phyloP scores from a whole-genome alignment of 2,113 vertebrate genomes.

The Dolichotis patagonum region DNA sequence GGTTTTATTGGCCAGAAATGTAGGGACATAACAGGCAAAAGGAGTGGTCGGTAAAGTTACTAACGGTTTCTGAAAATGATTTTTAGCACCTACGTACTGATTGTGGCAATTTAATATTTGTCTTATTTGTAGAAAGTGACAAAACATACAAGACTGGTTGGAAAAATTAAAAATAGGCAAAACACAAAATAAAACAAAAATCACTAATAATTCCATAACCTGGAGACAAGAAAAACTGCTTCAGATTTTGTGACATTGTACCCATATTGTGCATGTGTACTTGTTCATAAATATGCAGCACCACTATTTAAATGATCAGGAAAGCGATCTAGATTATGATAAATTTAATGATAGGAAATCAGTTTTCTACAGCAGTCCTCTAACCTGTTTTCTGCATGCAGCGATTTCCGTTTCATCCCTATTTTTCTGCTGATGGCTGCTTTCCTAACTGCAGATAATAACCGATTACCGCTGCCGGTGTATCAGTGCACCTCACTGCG shows the following conservation, averaged over 20 bases:
- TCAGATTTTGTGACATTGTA: neutral
- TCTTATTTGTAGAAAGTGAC: neutral
- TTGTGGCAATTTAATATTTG: neutral
- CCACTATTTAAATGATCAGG: neutral
- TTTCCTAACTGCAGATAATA: neutral
- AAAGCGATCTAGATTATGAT: neutral
- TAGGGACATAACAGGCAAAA: neutral
- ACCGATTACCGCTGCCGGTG: neutral
- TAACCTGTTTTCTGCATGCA: neutral
- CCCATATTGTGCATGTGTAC: neutral
- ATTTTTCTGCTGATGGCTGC: neutral
- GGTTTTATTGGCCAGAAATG: neutral
- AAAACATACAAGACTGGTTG: neutral
- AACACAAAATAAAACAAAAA: neutral
- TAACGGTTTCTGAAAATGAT: neutral
- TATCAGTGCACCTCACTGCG: neutral
- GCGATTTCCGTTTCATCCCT: neutral
- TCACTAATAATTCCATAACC: neutral
- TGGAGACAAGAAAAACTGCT: neutral
- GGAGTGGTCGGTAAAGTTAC: neutral
- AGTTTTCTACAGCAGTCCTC: neutral
- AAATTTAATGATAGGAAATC: neutral
- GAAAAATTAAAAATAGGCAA: slow-evolving; percentile 3
- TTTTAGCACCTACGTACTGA: neutral
- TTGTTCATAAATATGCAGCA: neutral